Percentiles rank a stretch among this genome's conserved stretches.
Evolutionary conservation across 2,888 invertebrate species (phyloP).

Genomic region (Erebia aethiops): DNA sequence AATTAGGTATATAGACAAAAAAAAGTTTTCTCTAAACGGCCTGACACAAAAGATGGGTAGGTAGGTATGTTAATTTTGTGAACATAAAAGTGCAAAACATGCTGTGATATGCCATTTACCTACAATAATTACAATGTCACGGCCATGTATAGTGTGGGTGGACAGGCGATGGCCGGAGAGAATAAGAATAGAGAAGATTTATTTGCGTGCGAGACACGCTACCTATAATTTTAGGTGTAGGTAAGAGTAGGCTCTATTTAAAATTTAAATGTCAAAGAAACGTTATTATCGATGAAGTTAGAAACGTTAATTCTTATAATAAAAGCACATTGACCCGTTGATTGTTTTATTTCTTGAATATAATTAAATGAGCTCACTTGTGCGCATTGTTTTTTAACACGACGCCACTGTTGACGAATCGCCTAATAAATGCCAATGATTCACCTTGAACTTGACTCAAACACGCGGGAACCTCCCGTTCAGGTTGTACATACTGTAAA

Average conservation of each 20-base stretch:
- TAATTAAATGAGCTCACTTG: conserved; percentile 29
- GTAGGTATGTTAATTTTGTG: neutral
- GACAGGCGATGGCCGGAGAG: neutral
- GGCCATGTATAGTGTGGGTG: conserved; percentile 1
- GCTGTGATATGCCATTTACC: conserved; percentile 5
- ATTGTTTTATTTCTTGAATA: conserved; percentile 27
- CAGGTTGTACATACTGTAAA: conserved; percentile 48
- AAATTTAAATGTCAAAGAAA: conserved; percentile 2
- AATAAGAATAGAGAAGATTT: neutral
- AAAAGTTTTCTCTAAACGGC: neutral
- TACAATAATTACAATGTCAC: neutral
- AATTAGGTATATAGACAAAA: neutral
- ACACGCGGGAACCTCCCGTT: conserved; percentile 62
- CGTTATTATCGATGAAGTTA: conserved; percentile 7
- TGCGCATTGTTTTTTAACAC: conserved; percentile 38
- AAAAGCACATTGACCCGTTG: conserved; percentile 21
- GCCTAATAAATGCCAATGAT: conserved; percentile 77
- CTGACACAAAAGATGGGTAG: neutral
- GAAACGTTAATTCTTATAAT: conserved; percentile 15
- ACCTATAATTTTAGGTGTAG: neutral
- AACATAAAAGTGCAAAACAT: neutral
- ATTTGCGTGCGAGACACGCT: neutral
- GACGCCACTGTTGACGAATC: conserved; percentile 66
- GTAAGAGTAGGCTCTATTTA: neutral
- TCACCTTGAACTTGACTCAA: conserved; percentile 79